phyloP scores from a whole-genome alignment of 2,113 vertebrate genomes.

The Nicator chloris region DNA sequence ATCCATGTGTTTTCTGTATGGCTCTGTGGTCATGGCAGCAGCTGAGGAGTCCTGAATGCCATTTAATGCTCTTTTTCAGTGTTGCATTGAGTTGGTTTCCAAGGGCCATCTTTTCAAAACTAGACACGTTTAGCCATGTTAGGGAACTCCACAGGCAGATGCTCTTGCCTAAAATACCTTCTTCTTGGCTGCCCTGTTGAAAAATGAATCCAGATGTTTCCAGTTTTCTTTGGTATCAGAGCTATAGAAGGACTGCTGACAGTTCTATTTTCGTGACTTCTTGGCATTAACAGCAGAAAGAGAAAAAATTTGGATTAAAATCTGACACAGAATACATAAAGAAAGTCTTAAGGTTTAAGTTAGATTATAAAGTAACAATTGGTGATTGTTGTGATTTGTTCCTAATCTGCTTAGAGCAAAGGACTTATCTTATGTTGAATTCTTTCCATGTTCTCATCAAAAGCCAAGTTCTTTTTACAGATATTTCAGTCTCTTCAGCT shows the following conservation, averaged over 20 bases:
- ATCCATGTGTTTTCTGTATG: not conserved
- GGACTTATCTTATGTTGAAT: conserved; percentile 43
- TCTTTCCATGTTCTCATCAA: conserved; percentile 43
- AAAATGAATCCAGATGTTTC: conserved; percentile 45
- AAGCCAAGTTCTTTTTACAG: conserved; percentile 37
- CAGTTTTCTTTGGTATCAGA: conserved; percentile 20
- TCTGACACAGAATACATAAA: not conserved
- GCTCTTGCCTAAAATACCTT: conserved; percentile 17
- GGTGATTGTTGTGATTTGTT: not conserved
- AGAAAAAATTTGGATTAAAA: conserved; percentile 2
- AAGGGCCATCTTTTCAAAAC: not conserved
- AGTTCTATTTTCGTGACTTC: conserved; percentile 16
- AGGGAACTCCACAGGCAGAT: conserved; percentile 6
- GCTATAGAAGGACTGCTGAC: not conserved
- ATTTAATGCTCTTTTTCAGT: not conserved
- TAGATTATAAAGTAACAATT: not conserved
- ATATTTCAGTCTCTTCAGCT: not conserved
- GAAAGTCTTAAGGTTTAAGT: not conserved
- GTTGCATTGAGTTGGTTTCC: not conserved
- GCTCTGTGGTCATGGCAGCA: not conserved
- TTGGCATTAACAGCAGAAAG: not conserved
- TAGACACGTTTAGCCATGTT: not conserved
- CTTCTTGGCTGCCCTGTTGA: conserved; percentile 7
- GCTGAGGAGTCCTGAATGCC: not conserved
- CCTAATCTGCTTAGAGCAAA: conserved; percentile 39